Base-by-base conservation (phyloP, 2,797 vertebrate species). In the Emys orbicularis region DNA sequence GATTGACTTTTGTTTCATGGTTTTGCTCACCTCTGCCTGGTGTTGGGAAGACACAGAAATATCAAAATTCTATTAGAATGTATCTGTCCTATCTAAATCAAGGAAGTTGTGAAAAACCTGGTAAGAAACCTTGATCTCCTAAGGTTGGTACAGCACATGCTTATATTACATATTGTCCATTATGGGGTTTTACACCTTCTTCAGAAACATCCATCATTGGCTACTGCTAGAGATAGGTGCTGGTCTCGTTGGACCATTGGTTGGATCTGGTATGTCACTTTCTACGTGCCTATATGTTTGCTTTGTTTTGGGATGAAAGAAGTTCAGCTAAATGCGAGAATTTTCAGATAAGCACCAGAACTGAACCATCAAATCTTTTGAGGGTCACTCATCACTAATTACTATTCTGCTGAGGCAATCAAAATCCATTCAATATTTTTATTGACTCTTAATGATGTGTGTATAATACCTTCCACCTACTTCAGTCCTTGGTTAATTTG, bases 401-500 rank as follows among this genome's bases (percentile, higher is more conserved):
- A 84, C 25, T 11, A 4, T 23, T 54, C 52, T 83, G 83, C 16
- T 86, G 57, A 91, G 84, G 13, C 49, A 27, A 47, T 29, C 13
- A 47, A 76, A 44, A 76, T 47, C 27, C 27, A 47, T 76, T 76
- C 41, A 47, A 29, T 76, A 76, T 47, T 47, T 76, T 29, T 29
- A 95, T 0, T 88, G 92, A 27, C 52, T 89, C 59, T 57, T 37
- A 68, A 84, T 0, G 0, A 95, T 23, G 76, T 74, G 57, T 21
- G n/a, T 37, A 56, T 88, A 88, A 61, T 37, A 90, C 41, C 87
- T 92, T 84, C 49, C 13, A 80, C 61, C 92, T 0, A 59, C n/a
- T 92, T 92, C 82, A 83, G 25, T 79, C 57, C 77, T 92, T 93
- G 47, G 49, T 37, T 89, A 52, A 81, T 91, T 91, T 94, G 61